Percentiles rank a stretch among this genome's conserved stretches.
phyloP scores from a whole-genome alignment of 2,113 vertebrate genomes.

The Mustela nigripes region DNA sequence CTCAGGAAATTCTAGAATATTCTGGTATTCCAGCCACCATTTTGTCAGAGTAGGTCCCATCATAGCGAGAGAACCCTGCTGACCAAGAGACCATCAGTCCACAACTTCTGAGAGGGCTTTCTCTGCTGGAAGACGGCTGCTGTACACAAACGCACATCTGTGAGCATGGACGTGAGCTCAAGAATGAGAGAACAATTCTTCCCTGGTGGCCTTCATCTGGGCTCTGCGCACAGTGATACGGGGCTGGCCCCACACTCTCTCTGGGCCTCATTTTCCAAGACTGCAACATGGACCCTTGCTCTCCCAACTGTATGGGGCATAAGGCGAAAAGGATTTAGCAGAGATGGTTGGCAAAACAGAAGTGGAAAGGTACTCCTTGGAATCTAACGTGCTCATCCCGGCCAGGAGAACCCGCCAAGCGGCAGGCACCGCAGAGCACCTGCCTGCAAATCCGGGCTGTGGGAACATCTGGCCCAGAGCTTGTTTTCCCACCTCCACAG shows the following conservation, averaged over 20 bases:
- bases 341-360: neutral
- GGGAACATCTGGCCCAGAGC: neutral
- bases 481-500: neutral
- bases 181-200: no score
- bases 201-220: no score
- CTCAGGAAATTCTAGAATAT: neutral
- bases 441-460: accelerated
- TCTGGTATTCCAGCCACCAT: neutral
- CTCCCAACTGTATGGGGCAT: neutral
- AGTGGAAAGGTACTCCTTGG: accelerated
- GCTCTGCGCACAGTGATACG: neutral
- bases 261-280: neutral
- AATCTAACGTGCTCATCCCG: neutral
- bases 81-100: neutral
- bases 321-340: neutral
- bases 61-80: neutral
- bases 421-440: accelerated
- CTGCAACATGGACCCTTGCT: neutral
- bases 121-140: no score
- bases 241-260: neutral
- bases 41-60: neutral
- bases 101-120: neutral
- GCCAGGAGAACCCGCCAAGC: accelerated
- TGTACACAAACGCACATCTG: accelerated
- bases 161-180: neutral